Base-by-base conservation (phyloP, 2,888 invertebrate species). In the Scaptomyza tumidula region DNA sequence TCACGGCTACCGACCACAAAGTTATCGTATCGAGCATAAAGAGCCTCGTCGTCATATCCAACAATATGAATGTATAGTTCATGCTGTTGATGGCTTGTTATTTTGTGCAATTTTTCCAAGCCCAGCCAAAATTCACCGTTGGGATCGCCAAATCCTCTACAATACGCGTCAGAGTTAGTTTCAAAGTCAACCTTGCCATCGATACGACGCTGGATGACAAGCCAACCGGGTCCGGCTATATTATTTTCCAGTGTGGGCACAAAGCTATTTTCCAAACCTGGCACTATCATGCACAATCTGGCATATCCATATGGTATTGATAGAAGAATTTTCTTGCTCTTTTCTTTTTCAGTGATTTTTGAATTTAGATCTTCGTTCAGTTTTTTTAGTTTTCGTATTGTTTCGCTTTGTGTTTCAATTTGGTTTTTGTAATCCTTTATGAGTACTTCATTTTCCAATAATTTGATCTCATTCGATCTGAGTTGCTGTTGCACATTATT, bases 1-100 rank as follows among this genome's bases (percentile, higher is more conserved):
- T 56, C 10, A 13, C 95, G 95, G 0, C 94, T 93, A 0, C 94
- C 95, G 49, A 95, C 92, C 0, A 94, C 94, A 88, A 95, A 95
- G 14, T 94, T 93, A 1, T 93, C 93, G 87, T 95, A 95, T 7
- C 91, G 92, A 0, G 95, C 95, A 60, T 91, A 93, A 0, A 93
- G 94, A 41, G 93, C 93, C 50, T 93, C 92, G 1, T 93, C 93
- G 13, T 93, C 92, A 63, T 93, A 94, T 57, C 95, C 94, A 70
- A 94, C 93, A 83, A 95, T 86, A 72, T 95, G 94, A 7, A 95
- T 92, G 56, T 94, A 90, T 57, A 95, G 87, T 82, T 95, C 93
- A 57, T 93, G 92, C 0, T 53, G 55, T n/a, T 93, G 88, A n/a
- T 83, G 79, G 4, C 76, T 59, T 29, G 89, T 89, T 33, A 89